Conservation (phyloP, 2,888 invertebrate species). For the Andrena praecox region DNA sequence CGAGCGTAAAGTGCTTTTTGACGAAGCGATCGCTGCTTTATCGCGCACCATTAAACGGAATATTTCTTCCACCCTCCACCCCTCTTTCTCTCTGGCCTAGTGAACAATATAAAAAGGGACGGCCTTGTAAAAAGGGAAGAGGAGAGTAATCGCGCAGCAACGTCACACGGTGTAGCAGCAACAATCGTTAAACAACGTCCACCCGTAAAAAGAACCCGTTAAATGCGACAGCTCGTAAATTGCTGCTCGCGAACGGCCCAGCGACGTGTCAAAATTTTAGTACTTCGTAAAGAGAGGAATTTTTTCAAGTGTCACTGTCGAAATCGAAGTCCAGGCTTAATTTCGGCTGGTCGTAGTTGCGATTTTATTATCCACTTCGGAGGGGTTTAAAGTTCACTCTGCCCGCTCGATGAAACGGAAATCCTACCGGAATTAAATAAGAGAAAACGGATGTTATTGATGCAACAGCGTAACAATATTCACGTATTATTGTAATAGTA, state of each 20-base stretch:
- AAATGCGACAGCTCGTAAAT: constrained; percentile 58
- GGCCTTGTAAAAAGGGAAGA: not conserved
- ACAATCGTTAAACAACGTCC: constrained; percentile 62
- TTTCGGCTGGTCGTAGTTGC: not conserved
- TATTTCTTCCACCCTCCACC: constrained; percentile 13
- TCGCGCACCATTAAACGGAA: constrained; percentile 52
- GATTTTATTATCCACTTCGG: too few relatives aligned
- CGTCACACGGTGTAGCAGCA: constrained; percentile 23
- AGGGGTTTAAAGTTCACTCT: too few relatives aligned
- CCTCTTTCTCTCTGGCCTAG: too few relatives aligned
- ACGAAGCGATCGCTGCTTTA: constrained; percentile 53
- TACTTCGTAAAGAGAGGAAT: not conserved
- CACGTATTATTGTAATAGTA: too few relatives aligned
- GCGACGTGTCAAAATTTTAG: constrained; percentile 27
- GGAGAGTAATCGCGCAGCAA: constrained; percentile 22
- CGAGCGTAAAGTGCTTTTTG: constrained; percentile 47
- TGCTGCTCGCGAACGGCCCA: constrained; percentile 26
- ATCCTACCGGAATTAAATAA: too few relatives aligned
- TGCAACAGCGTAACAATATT: too few relatives aligned
- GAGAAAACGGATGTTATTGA: too few relatives aligned
- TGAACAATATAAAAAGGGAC: constrained; percentile 30
- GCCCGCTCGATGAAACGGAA: too few relatives aligned
- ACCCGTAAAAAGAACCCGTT: constrained; percentile 58
- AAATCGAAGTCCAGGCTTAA: not conserved
- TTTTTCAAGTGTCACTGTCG: not conserved